Base-by-base conservation (phyloP, 2,797 vertebrate species). In the Cercopithecus hamlyni region DNA sequence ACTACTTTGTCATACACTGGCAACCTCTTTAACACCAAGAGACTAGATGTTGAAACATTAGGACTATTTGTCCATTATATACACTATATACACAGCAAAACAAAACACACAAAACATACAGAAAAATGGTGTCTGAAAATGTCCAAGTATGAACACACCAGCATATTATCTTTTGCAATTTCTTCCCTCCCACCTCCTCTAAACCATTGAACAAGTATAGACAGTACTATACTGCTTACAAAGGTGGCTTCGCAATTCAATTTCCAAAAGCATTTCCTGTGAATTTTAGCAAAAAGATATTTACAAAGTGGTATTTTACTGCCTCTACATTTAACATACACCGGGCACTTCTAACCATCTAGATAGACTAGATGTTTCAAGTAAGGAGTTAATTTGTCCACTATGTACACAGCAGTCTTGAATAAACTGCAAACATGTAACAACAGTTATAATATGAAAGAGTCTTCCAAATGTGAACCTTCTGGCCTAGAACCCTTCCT, bases 21-120 rank as follows among this genome's bases (percentile, higher is more conserved):
- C 88, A 94, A 96, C 52, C 84, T 94, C 87, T 96, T 79, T 94
- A 94, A 96, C 77, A 96, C 92, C 80, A 96, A 89, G 75, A 64
- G 73, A 91, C 79, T 96, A 92, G 83, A 93, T 86, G 70, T 45
- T 94, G 52, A 77, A 96, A 93, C 89, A 45, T 82, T 89, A 88
- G 70, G 75, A 88, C 70, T 67, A 15, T 33, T 9, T 67, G 30
- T 67, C 15, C 61, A 19, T n/a, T 67, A 17, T n/a, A n/a, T n/a
- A 67, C 61, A n/a, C 30, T 67, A 17, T 67, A n/a, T 67, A 67
- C 30, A n/a, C 7, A 67, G 61, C 61, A 67, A 67, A 67, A 67
- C 61, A 67, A n/a, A 67, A 67, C 8, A 15, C 33, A 67, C 33
- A 67, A 67, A n/a, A n/a, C 61, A 19, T 67, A 67, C 30, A n/a